phyloP scores from a whole-genome alignment of 2,888 invertebrate species.

The Euplagia quadripunctaria region DNA sequence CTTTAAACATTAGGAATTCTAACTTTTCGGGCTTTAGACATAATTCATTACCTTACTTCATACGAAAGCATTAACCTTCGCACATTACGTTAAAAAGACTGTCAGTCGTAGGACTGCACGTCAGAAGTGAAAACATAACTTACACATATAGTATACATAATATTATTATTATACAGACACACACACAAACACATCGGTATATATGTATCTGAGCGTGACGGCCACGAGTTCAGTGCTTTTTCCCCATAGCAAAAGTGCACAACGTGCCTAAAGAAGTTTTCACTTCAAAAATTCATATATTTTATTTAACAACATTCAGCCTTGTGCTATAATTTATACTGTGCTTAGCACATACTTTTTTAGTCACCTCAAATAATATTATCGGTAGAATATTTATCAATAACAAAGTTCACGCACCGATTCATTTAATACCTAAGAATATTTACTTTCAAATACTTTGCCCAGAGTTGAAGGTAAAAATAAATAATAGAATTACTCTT shows the following conservation, averaged over 20 bases:
- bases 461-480: background rate
- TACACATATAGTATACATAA: no score
- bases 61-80: background rate
- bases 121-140: no score
- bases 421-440: background rate
- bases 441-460: background rate
- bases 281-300: background rate
- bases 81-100: no score
- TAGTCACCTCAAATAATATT: constrained; percentile 32
- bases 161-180: no score
- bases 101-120: no score
- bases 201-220: no score
- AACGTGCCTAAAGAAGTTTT: no score
- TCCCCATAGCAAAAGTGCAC: no score
- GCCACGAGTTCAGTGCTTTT: no score
- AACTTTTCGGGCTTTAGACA: background rate
- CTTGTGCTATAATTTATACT: constrained; percentile 27
- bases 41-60: background rate
- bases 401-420: background rate
- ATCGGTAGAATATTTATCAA: constrained; percentile 27
- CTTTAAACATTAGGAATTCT: background rate
- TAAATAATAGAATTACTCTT: background rate
- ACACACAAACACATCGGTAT: no score
- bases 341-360: constrained; percentile 55
- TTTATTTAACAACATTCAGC: constrained; percentile 13